Evolutionary conservation across 1,140 invertebrate species (phyloP).

Genomic region (Tetramorium alpestre): DNA sequence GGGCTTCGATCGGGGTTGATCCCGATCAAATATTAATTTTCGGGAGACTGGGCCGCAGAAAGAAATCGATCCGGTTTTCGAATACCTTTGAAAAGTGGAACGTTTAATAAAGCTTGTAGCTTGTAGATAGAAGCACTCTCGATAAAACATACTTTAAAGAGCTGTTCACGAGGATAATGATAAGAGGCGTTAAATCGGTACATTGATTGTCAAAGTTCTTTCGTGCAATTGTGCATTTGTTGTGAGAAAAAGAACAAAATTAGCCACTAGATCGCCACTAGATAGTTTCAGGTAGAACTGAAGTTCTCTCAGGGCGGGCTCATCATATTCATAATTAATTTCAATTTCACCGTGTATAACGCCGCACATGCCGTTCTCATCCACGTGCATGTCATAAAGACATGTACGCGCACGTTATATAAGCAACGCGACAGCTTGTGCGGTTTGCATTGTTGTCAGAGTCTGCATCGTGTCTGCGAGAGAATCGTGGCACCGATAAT

Average conservation of each 20-base stretch:
- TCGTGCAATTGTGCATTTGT: neutral
- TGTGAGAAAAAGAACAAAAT: too few species aligned
- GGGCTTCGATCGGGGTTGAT: neutral
- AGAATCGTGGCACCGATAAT: constrained; percentile 39
- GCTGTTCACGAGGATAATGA: neutral
- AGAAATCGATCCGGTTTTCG: neutral
- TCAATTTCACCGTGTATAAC: constrained; percentile 34
- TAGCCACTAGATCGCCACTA: neutral
- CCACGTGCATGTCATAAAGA: constrained; percentile 47
- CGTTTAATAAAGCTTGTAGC: neutral
- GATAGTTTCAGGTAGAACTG: neutral
- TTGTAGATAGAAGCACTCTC: neutral
- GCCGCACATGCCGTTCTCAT: constrained; percentile 9
- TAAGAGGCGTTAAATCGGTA: neutral
- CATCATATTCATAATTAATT: constrained; percentile 52
- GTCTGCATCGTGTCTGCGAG: constrained; percentile 38
- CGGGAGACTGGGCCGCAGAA: neutral
- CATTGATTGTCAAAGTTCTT: neutral
- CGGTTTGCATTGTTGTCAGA: constrained; percentile 61
- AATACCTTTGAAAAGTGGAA: neutral
- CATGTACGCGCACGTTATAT: constrained; percentile 30
- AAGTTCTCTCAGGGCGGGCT: neutral
- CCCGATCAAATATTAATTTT: constrained; percentile 28
- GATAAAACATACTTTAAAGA: neutral
- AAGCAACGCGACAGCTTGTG: constrained; percentile 44